Base-by-base conservation (phyloP, 2,888 invertebrate species). In the Thymelicus acteon region DNA sequence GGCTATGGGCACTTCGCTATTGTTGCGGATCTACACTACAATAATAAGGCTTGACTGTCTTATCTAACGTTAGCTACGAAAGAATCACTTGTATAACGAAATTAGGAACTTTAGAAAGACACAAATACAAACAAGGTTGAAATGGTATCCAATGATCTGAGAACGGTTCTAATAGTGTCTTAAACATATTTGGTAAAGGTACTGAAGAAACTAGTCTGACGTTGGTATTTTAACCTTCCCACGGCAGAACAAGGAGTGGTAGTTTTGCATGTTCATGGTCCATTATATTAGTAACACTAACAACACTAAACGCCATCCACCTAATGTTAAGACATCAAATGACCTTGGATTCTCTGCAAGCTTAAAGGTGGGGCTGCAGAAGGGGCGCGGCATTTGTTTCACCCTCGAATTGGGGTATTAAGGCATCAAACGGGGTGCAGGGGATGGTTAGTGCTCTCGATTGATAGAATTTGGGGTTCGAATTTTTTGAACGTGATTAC, bases 381-480 rank as follows among this genome's bases (percentile, higher is more conserved):
- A 69, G 60, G 69, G 69, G 69, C 69, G 69, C 69, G 69, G 58
- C 69, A 70, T 70, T 70, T 64, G 24, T 49, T 63, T 48, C 69
- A 70, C 63, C 69, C 69, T 63, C 69, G 40, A 58, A 62, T 49
- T 58, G 12, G 49, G 57, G 69, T 49, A 49, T 58, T 64, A 70
- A 39, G 69, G 57, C 37, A 57, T 57, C 47, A 62, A 58, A 57
- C 47, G 57, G 62, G 48, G 54, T 52, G 49, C 49, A 52, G 57
- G 13, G 58, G 15, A 44, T 47, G 65, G 57, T 57, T 65, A 44
- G n/a, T 57, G 15, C 64, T n/a, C 52, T 54, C 57, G 15, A 40
- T 54, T 31, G 54, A 54, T n/a, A 54, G 13, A 39, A 64, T 54
- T 64, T 40, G 19, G 64, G 52, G 40, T 52, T 39, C 19, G 40